A percentile compares a stretch with the other conserved stretches of the same genome.
Conservation (phyloP, 2,113 vertebrate species). For the Hystrix cristata region DNA sequence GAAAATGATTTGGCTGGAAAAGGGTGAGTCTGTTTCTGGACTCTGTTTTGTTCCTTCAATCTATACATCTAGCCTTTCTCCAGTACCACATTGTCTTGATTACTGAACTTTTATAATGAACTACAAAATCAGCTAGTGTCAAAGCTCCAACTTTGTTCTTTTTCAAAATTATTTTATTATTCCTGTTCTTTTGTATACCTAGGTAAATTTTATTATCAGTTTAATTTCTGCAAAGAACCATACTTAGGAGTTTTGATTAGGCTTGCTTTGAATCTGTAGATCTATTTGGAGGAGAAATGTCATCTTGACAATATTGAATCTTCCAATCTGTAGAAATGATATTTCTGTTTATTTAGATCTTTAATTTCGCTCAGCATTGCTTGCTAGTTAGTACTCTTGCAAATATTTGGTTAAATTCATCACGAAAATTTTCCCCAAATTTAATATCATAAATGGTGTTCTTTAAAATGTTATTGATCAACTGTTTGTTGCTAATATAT, state of each 20-base stretch:
- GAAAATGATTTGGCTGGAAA: background rate
- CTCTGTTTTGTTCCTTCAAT: background rate
- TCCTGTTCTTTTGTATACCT: background rate
- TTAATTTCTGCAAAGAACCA: background rate
- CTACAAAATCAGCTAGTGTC: background rate
- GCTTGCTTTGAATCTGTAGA: background rate
- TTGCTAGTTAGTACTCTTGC: background rate
- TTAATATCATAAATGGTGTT: background rate
- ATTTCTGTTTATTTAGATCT: background rate
- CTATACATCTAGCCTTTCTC: background rate
- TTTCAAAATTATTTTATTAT: background rate
- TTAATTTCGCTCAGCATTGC: background rate
- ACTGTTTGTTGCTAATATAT: background rate
- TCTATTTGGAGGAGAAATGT: background rate
- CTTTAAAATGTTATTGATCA: background rate
- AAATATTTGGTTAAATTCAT: conserved; percentile 18
- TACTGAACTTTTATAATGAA: background rate
- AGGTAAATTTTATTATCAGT: background rate
- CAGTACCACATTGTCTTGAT: background rate
- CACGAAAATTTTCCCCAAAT: background rate
- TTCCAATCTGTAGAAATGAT: background rate
- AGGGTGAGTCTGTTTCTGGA: background rate
- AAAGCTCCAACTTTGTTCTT: background rate
- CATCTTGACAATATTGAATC: background rate
- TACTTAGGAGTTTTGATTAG: background rate